Conservation (phyloP, 2,888 invertebrate species). For the Epinotia brunnichana region DNA sequence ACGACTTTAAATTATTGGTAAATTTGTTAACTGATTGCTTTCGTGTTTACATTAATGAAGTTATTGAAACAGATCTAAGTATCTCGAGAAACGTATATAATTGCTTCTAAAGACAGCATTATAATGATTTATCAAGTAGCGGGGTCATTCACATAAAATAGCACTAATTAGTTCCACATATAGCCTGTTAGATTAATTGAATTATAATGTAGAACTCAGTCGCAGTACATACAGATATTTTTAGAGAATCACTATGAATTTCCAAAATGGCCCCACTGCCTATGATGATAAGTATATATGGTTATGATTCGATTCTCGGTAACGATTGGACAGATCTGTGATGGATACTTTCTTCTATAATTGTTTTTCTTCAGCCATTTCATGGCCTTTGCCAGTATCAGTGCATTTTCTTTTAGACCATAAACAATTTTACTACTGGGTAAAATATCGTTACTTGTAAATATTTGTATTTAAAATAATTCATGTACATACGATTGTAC, state of each 20-base stretch:
- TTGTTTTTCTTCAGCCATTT: conserved; percentile 19
- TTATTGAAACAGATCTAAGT: not conserved
- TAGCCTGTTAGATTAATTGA: not conserved
- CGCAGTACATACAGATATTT: not conserved
- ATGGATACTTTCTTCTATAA: not conserved
- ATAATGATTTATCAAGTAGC: not conserved
- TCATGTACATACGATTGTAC: conserved; percentile 21
- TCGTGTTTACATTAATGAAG: not conserved
- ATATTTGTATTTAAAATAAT: conserved; percentile 30
- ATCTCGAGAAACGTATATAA: not conserved
- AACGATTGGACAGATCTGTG: conserved; percentile 10
- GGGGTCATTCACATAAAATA: not conserved
- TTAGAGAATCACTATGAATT: not conserved
- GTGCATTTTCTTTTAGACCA: conserved; percentile 75
- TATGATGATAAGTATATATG: no score
- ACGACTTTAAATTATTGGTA: conserved; percentile 11
- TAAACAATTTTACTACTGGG: conserved; percentile 64
- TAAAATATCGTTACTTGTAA: conserved; percentile 44
- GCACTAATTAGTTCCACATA: not conserved
- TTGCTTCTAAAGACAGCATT: not conserved
- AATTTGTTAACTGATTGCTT: conserved; percentile 7
- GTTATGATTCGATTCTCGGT: not conserved
- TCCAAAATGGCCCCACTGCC: not conserved
- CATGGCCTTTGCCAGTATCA: conserved; percentile 72
- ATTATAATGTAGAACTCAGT: not conserved